phyloP scores from a whole-genome alignment of 2,888 invertebrate species.

The Hirtodrosophila histrioides region DNA sequence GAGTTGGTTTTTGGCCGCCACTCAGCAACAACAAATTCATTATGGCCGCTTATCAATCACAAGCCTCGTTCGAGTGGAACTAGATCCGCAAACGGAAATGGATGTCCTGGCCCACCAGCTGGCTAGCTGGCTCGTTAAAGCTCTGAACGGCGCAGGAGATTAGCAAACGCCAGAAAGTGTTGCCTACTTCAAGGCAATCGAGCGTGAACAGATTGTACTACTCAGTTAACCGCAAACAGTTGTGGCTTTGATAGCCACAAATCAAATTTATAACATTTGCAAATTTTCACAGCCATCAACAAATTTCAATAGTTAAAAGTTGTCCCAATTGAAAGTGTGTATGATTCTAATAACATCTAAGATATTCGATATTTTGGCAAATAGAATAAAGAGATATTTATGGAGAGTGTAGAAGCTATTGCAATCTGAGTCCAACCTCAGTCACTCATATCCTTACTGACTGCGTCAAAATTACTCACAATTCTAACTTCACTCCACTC shows the following conservation, averaged over 20 bases:
- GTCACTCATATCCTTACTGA: no score
- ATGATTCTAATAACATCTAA: no score
- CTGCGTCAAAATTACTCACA: no score
- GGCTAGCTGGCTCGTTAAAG: slow-evolving; percentile 1
- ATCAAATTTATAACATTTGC: slow-evolving; percentile 7
- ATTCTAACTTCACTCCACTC: no score
- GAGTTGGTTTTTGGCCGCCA: slow-evolving; percentile 6
- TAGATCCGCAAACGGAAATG: slow-evolving; percentile 23
- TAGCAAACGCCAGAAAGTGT: slow-evolving; percentile 10
- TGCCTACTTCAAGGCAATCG: slow-evolving; percentile 11
- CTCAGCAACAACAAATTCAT: slow-evolving; percentile 66
- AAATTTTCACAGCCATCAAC: not conserved
- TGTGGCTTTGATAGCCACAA: not conserved
- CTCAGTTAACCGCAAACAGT: not conserved
- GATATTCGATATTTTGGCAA: no score
- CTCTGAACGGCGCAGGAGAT: not conserved
- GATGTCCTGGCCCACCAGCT: slow-evolving; percentile 8
- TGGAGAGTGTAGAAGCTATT: no score
- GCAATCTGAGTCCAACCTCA: no score
- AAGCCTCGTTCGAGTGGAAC: slow-evolving; percentile 52
- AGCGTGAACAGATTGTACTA: slow-evolving; percentile 17
- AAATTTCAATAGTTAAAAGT: no score
- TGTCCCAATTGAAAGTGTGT: no score
- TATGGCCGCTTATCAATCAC: slow-evolving; percentile 69
- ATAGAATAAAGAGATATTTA: no score